These are phyloP conservation scores for Diadophis punctatus DNA, from an alignment of 2,113 vertebrate species.

Conservation along the genomic window DNA sequence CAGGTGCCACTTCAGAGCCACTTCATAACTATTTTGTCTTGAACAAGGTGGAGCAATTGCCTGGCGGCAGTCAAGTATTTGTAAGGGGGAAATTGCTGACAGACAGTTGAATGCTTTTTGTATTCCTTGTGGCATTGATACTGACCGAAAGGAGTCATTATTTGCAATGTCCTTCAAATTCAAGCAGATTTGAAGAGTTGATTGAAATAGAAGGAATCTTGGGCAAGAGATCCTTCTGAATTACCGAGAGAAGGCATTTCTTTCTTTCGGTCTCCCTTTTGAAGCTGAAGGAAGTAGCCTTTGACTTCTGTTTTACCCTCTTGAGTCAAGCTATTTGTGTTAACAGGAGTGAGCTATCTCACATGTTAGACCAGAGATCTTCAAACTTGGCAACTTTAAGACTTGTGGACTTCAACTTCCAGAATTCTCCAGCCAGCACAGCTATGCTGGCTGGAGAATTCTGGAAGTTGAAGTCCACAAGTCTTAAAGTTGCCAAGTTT, in stretches of 20 bases:
- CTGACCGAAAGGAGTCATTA: slow-evolving; percentile 6
- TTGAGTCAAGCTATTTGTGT: neutral
- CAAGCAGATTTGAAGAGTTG: neutral
- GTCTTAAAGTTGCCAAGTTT: no score
- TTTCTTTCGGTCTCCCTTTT: neutral
- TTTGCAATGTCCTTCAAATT: neutral
- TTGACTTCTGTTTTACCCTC: neutral
- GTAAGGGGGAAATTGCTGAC: slow-evolving; percentile 6
- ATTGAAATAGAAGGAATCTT: neutral
- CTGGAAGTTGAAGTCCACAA: no score
- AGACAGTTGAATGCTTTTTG: slow-evolving; percentile 3
- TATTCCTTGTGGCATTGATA: neutral
- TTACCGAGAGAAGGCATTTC: neutral
- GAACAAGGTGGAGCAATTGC: neutral
- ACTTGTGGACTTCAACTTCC: no score
- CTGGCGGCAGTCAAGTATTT: neutral
- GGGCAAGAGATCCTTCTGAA: neutral
- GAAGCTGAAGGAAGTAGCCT: neutral
- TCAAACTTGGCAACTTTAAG: no score
- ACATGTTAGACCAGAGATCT: neutral
- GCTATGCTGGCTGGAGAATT: no score
- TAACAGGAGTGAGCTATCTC: neutral
- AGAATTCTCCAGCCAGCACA: no score
- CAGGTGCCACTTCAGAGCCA: slow-evolving; percentile 3
- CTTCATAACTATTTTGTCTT: neutral